Conservation (phyloP, 2,797 vertebrate species). For the Neosilurus mollespiculum region DNA sequence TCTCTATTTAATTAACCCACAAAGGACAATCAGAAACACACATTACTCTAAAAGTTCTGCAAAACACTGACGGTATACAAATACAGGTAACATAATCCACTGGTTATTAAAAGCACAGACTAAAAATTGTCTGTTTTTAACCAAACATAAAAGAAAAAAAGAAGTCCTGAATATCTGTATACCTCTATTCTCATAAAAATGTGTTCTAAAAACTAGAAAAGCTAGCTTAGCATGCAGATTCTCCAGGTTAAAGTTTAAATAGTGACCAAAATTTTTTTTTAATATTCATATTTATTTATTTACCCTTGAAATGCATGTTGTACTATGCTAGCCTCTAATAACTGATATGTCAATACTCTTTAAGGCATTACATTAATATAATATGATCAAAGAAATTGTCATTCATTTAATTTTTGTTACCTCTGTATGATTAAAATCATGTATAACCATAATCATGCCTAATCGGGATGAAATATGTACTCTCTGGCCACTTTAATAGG, state of each 20-base stretch:
- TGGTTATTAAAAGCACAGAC: background rate
- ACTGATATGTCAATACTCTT: too few species aligned
- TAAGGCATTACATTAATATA: too few species aligned
- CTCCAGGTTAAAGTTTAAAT: too few species aligned
- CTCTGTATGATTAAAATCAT: background rate
- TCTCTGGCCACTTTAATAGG: background rate
- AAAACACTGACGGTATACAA: background rate
- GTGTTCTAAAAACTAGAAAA: too few species aligned
- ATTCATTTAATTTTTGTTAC: background rate
- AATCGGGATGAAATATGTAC: background rate
- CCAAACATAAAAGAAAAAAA: background rate
- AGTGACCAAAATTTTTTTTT: too few species aligned
- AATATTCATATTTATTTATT: too few species aligned
- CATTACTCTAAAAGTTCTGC: background rate
- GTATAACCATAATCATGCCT: background rate
- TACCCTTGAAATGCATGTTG: too few species aligned
- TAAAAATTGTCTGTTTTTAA: background rate
- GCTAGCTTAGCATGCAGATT: too few species aligned
- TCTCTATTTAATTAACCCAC: background rate
- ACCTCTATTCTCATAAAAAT: background rate
- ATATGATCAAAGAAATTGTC: too few species aligned
- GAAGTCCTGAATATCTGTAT: background rate
- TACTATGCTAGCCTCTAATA: too few species aligned
- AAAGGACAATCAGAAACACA: background rate
- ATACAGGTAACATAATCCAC: background rate